Evolutionary conservation across 2,888 invertebrate species (phyloP), one percentile per base, ranked within the genome.

Genomic region (Therioaphis trifolii): DNA sequence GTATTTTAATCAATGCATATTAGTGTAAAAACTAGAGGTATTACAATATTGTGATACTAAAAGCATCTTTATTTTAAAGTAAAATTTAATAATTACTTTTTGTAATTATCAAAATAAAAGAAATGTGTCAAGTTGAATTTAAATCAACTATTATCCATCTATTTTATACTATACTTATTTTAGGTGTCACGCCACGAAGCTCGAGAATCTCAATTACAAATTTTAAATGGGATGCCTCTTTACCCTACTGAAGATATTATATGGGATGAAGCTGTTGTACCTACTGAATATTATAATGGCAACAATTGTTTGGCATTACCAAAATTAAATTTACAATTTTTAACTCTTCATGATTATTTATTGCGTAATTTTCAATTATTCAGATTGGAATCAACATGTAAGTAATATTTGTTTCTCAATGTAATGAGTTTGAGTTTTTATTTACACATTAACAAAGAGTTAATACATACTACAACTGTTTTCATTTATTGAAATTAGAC

Each of bases 261-360:
- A 87, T 99, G 99, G 99, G 97, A 99, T 89, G 98, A 99, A 89
- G 98, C 99, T 88, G 93, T 99, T 66, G 99, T 99, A 0, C 99
- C 99, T 0, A 95, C 97, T 0, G 98, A 99, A 87, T 98, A 98
- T 88, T 99, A 95, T 90, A 95, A 96, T 63, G 98, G 98, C 0
- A 98, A 99, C 89, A 96, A 95, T 27, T 96, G 96, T 87, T 90
- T 99, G 49, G 99, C 99, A 0, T 90, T 99, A 85, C 99, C 99
- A 0, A 99, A 99, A 89, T 90, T 99, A 4, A 99, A 99, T 90
- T 91, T 99, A 9, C 99, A 99, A 89, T 99, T 99, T 89, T 91
- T 99, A 15, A 99, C 99, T 0, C 90, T 99, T 7, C 99, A 99
- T 89, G 99, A 99, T 90, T 99, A 99, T 89, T 90, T 99, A 82